phyloP scores from a whole-genome alignment of 2,113 vertebrate genomes.

The Myrmophylax atrothorax region DNA sequence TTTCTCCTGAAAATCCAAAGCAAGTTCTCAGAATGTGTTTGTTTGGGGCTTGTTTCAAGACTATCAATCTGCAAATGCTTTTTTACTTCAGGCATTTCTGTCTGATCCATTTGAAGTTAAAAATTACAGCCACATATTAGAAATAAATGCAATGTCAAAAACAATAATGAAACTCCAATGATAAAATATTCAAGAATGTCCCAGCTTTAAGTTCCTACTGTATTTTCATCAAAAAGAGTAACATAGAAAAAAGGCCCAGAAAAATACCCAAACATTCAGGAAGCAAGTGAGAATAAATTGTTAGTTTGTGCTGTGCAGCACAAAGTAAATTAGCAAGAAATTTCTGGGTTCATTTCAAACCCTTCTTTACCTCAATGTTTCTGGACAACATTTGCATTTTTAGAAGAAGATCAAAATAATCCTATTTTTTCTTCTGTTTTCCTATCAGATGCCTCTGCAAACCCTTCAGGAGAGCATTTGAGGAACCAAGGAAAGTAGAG shows the following conservation, averaged over 20 bases:
- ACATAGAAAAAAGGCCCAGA: not conserved
- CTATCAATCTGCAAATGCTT: not conserved
- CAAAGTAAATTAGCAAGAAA: not conserved
- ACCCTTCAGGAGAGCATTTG: not conserved
- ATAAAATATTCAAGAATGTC: not conserved
- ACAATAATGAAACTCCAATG: not conserved
- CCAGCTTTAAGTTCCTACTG: not conserved
- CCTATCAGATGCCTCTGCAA: not conserved
- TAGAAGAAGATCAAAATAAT: not conserved
- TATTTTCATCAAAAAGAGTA: not conserved
- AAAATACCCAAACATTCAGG: not conserved
- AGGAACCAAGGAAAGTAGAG: not conserved
- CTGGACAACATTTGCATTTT: not conserved
- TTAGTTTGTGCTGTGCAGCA: not conserved
- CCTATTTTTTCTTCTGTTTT: not conserved
- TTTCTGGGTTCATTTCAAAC: not conserved
- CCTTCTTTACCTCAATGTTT: not conserved
- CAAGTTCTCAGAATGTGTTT: not conserved
- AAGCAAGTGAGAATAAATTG: not conserved
- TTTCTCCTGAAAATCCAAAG: not conserved
- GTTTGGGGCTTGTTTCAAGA: not conserved
- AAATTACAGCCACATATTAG: not conserved
- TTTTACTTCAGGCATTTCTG: not conserved
- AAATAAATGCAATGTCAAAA: not conserved
- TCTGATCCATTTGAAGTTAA: not conserved